These are phyloP conservation scores for Heliconius charithonia DNA, from an alignment of 2,888 invertebrate species.

Conservation along the genomic window DNA sequence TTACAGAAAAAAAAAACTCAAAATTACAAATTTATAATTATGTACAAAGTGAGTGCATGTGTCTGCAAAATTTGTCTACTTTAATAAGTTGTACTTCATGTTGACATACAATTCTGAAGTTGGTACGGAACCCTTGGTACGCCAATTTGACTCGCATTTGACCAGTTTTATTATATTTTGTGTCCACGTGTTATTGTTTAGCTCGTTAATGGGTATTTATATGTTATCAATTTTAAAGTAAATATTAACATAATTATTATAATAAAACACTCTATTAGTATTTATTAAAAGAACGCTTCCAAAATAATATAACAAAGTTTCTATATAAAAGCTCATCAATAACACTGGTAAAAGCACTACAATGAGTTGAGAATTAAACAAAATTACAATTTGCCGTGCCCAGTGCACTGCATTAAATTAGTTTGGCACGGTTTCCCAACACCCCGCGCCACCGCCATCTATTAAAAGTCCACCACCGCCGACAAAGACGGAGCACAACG, in stretches of 20 bases:
- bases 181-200: background rate
- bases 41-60: no score
- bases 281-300: background rate
- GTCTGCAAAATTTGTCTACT: no score
- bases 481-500: constrained; percentile 75
- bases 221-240: background rate
- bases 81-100: no score
- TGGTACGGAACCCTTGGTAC: no score
- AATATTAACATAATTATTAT: background rate
- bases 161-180: background rate
- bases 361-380: constrained; percentile 40
- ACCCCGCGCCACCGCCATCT: constrained; percentile 48
- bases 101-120: no score
- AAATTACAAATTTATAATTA: no score
- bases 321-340: background rate
- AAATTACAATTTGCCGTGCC: constrained; percentile 48
- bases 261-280: background rate
- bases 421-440: constrained; percentile 41
- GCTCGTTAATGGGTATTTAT: no score
- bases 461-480: constrained; percentile 59
- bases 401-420: constrained; percentile 43
- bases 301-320: background rate
- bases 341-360: constrained; percentile 12
- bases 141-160: no score
- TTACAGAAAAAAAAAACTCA: no score